These are phyloP conservation scores for Aurelia sp. DNA, from an alignment of 30 jellyfish, hydroid and myxozoan species.

Conservation along the genomic window DNA sequence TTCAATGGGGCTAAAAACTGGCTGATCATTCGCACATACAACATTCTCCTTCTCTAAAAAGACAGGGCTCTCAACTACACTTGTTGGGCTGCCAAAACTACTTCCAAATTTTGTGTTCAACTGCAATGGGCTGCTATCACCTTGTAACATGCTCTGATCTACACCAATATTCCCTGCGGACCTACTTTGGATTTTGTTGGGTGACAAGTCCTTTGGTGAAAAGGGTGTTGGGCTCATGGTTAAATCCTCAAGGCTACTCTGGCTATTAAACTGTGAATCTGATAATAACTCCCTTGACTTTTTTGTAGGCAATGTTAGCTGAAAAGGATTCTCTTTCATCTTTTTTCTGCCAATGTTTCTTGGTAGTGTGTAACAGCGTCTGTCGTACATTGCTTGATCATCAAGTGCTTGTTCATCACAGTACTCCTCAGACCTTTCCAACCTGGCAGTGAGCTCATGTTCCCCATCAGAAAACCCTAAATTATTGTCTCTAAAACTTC, in stretches of 20 bases:
- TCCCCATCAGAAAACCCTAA: constrained; percentile 91
- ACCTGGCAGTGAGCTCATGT: constrained; percentile 80
- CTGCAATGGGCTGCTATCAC: constrained; percentile 1
- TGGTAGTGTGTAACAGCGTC: constrained; percentile 84
- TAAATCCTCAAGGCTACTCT: constrained; percentile 53
- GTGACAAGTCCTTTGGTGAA: constrained; percentile 40
- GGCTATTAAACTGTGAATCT: constrained; percentile 58
- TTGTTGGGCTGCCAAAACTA: background rate
- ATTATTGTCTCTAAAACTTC: constrained; percentile 57
- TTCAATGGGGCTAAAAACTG: background rate
- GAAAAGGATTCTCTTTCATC: constrained; percentile 80
- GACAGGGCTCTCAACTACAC: background rate
- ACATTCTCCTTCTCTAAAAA: background rate
- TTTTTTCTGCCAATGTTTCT: constrained; percentile 75
- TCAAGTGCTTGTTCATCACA: constrained; percentile 30
- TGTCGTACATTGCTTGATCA: constrained; percentile 26
- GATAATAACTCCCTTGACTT: constrained; percentile 20
- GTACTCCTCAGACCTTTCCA: constrained; percentile 69
- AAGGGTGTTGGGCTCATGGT: constrained; percentile 34
- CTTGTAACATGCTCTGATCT: constrained; percentile 2
- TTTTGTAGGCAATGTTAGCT: constrained; percentile 53
- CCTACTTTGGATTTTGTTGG: constrained; percentile 68
- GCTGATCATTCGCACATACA: background rate
- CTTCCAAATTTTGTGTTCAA: background rate
- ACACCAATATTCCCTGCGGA: constrained; percentile 75